Conservation (phyloP, 2,888 invertebrate species). For the Reticulitermes lucifugus region DNA sequence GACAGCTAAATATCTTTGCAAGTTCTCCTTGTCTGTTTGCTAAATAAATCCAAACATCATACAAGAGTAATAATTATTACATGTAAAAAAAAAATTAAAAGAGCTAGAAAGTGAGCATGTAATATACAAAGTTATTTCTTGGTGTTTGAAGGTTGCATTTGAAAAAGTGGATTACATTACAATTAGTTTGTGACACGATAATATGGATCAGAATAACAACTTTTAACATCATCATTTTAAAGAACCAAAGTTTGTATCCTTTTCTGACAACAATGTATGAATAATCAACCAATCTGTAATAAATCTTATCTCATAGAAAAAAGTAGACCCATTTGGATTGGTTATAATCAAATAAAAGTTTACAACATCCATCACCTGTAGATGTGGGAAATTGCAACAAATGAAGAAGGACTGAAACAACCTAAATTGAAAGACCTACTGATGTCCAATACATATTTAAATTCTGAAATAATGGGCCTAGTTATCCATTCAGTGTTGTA, state of each 20-base stretch:
- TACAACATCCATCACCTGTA: neutral
- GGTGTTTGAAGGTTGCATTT: neutral
- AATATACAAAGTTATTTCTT: slow-evolving; percentile 1
- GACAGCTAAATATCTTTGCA: slow-evolving; percentile 1
- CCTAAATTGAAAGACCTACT: neutral
- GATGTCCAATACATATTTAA: neutral
- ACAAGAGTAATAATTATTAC: neutral
- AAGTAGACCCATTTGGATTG: slow-evolving; percentile 1
- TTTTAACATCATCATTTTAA: neutral
- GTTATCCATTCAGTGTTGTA: neutral
- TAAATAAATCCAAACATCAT: slow-evolving; percentile 5
- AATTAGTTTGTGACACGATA: neutral
- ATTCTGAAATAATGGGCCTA: neutral
- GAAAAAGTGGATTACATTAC: slow-evolving; percentile 6
- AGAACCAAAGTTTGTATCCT: neutral
- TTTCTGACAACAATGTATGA: neutral
- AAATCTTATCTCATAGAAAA: neutral
- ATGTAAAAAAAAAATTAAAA: slow-evolving; percentile 1
- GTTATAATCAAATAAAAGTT: neutral
- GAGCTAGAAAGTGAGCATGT: neutral
- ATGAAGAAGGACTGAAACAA: neutral
- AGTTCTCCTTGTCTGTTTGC: neutral
- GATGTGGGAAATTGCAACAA: neutral
- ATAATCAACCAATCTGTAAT: neutral
- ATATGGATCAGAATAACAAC: neutral